A percentile compares a stretch with the other conserved stretches of the same genome.
Evolutionary conservation across 1,140 invertebrate species (phyloP).

Genomic region (Heliconius congener): DNA sequence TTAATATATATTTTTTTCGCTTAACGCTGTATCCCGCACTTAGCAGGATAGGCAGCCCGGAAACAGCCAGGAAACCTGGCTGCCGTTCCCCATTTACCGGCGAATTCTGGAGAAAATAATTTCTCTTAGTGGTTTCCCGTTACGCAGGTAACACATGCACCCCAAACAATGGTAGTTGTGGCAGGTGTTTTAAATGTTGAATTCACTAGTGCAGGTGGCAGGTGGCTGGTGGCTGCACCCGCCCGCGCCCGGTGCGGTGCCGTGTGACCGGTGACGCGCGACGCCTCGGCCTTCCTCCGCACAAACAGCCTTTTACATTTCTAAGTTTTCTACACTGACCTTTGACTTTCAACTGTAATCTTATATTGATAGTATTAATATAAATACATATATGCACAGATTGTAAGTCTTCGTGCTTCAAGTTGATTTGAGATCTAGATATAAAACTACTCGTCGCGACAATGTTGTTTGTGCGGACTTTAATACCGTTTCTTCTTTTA

Average conservation of each 20-base stretch:
- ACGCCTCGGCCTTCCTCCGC: conserved; percentile 36
- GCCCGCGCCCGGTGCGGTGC: neutral
- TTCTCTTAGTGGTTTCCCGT: neutral
- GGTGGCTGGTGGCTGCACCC: conserved; percentile 19
- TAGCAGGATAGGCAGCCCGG: too few species aligned
- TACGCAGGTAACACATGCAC: neutral
- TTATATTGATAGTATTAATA: conserved; percentile 15
- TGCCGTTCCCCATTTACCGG: neutral
- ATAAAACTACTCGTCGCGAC: too few species aligned
- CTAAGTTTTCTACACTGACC: conserved; percentile 37
- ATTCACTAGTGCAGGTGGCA: neutral
- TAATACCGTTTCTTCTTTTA: too few species aligned
- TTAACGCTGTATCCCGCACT: too few species aligned
- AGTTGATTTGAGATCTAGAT: neutral
- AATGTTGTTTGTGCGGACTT: too few species aligned
- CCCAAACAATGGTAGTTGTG: neutral
- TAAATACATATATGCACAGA: neutral
- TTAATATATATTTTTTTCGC: too few species aligned
- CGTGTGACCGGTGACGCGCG: conserved; percentile 35
- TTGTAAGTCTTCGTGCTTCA: conserved; percentile 1
- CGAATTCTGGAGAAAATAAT: neutral
- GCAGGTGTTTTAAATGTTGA: conserved; percentile 11
- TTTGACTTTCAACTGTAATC: conserved; percentile 29
- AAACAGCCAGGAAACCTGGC: too few species aligned
- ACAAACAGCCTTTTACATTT: conserved; percentile 23